A percentile compares a stretch with the other conserved stretches of the same genome.
These are phyloP conservation scores for Oligia strigilis DNA, from an alignment of 2,888 invertebrate species.

Conservation along the genomic window DNA sequence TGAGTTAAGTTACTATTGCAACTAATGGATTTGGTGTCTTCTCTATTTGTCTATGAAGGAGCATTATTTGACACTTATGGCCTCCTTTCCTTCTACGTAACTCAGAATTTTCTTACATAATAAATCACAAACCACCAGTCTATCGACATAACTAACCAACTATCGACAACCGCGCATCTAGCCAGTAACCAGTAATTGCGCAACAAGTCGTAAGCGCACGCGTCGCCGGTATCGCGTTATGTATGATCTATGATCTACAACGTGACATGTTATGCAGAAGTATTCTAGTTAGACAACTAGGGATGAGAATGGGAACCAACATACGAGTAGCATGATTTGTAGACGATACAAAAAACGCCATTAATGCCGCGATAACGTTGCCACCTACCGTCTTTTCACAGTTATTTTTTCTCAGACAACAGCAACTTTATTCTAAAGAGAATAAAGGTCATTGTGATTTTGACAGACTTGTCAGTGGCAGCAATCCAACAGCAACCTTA, in stretches of 20 bases:
- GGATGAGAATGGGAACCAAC: conserved; percentile 21
- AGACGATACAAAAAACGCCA: neutral
- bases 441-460: neutral
- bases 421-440: neutral
- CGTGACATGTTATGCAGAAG: conserved; percentile 41
- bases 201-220: conserved; percentile 61
- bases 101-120: neutral
- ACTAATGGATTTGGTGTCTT: neutral
- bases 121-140: neutral
- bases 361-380: no score
- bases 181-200: conserved; percentile 49
- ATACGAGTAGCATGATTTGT: neutral
- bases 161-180: conserved; percentile 6
- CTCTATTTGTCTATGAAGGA: neutral
- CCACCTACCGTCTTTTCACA: neutral
- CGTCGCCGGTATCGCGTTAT: conserved; percentile 48
- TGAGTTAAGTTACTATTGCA: neutral
- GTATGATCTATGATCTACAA: conserved; percentile 43
- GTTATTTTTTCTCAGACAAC: neutral
- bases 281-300: conserved; percentile 8
- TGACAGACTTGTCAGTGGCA: neutral
- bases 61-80: neutral
- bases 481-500: neutral
- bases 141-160: conserved; percentile 26
- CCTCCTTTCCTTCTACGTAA: neutral